A percentile compares a stretch with the other conserved stretches of the same genome.
phyloP scores from a whole-genome alignment of 2,113 vertebrate species.

The Urocitellus parryii region DNA sequence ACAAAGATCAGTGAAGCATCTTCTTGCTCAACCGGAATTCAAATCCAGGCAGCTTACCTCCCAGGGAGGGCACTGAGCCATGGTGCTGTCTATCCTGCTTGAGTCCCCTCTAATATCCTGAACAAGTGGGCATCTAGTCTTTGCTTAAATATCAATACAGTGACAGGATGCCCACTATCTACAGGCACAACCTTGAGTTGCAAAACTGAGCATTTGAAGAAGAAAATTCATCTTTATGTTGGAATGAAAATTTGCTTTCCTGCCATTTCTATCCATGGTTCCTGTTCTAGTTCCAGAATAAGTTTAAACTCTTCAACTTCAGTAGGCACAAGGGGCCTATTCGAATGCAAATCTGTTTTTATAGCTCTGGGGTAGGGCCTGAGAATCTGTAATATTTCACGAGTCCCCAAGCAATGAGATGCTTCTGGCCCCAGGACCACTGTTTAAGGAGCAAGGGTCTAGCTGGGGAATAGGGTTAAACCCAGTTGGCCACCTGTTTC shows the following conservation, averaged over 20 bases:
- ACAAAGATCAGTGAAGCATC: not conserved
- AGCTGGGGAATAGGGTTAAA: not conserved
- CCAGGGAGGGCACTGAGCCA: not conserved
- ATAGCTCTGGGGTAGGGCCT: not conserved
- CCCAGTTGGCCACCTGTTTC: not conserved
- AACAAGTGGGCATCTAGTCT: not conserved
- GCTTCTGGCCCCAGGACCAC: not conserved
- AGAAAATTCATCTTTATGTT: not conserved
- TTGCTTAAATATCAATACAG: not conserved
- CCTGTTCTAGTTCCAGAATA: not conserved
- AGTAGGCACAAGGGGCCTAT: not conserved
- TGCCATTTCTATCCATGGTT: not conserved
- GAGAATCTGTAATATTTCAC: not conserved
- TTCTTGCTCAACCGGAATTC: not conserved
- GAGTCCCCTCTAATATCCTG: accelerated
- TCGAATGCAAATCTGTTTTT: not conserved
- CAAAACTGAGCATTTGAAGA: not conserved
- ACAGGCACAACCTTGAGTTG: not conserved
- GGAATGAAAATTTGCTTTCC: not conserved
- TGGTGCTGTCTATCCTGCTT: accelerated
- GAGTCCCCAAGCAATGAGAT: not conserved
- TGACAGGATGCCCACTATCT: accelerated
- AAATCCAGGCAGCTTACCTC: not conserved
- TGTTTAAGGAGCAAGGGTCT: not conserved
- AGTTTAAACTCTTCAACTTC: not conserved